A percentile compares a stretch with the other conserved stretches of the same genome.
Evolutionary conservation across 2,797 vertebrate species (phyloP).

Genomic region (Trachurus trachurus): DNA sequence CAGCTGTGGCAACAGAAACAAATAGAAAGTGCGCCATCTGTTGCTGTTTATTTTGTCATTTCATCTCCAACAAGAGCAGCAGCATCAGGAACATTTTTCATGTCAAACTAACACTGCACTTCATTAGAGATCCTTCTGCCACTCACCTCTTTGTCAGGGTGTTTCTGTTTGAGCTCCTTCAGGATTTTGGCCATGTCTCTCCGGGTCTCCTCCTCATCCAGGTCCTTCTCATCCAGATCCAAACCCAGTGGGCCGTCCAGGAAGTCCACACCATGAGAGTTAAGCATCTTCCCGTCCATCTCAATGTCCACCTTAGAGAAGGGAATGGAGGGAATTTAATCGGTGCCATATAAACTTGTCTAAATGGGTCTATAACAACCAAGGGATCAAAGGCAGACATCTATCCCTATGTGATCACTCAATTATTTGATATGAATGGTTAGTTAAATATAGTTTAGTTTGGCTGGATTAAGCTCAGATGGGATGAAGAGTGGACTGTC

Average conservation of each 20-base stretch:
- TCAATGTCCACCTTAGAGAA: slow-evolving; percentile 91
- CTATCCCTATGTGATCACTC: too few relatives aligned
- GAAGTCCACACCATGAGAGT: slow-evolving; percentile 96
- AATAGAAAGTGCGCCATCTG: slow-evolving; percentile 25
- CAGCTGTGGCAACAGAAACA: slow-evolving; percentile 25
- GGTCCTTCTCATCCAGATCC: slow-evolving; percentile 95
- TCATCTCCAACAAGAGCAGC: slow-evolving; percentile 9
- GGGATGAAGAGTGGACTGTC: too few relatives aligned
- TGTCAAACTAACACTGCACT: neutral
- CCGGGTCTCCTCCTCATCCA: slow-evolving; percentile 96
- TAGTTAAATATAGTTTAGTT: too few relatives aligned
- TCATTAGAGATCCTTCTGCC: neutral
- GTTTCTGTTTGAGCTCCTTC: slow-evolving; percentile 98
- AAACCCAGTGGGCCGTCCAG: slow-evolving; percentile 92
- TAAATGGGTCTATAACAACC: neutral
- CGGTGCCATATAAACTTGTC: neutral
- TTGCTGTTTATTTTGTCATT: slow-evolving; percentile 29
- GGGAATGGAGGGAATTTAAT: neutral
- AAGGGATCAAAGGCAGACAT: neutral
- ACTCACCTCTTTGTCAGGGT: slow-evolving; percentile 94
- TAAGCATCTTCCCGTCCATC: slow-evolving; percentile 99
- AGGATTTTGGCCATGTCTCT: slow-evolving; percentile 98
- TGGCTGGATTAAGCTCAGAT: too few relatives aligned
- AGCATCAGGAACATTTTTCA: neutral
- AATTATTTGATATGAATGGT: too few relatives aligned